These are phyloP conservation scores for Spheniscus humboldti DNA, from an alignment of 2,797 vertebrate species.

Conservation along the genomic window DNA sequence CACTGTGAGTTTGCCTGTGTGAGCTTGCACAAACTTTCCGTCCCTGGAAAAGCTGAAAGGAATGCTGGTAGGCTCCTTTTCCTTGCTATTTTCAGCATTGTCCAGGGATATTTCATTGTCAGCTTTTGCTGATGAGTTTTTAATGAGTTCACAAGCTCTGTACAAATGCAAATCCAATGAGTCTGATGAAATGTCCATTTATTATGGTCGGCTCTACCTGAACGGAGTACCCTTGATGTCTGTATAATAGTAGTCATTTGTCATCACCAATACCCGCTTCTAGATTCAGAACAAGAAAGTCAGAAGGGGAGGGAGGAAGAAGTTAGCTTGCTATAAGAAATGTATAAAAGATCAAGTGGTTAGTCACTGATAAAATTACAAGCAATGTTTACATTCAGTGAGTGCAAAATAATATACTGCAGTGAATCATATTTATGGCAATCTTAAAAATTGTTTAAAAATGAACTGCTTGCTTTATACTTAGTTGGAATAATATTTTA, in stretches of 20 bases:
- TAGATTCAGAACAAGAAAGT: slow-evolving; percentile 75
- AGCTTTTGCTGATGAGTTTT: slow-evolving; percentile 66
- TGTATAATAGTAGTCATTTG: slow-evolving; percentile 99
- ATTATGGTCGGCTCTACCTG: slow-evolving; percentile 83
- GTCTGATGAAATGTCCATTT: slow-evolving; percentile 68
- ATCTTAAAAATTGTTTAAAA: background rate
- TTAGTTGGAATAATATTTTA: slow-evolving; percentile 58
- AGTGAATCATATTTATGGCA: slow-evolving; percentile 12
- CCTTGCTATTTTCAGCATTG: slow-evolving; percentile 70
- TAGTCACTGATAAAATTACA: slow-evolving; percentile 21
- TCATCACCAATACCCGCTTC: slow-evolving; percentile 96
- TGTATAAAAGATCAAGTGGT: slow-evolving; percentile 50
- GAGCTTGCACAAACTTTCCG: slow-evolving; percentile 69
- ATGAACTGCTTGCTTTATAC: slow-evolving; percentile 40
- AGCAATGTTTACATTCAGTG: background rate
- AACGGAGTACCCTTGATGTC: slow-evolving; percentile 98
- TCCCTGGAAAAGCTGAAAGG: slow-evolving; percentile 65
- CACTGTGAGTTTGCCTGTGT: slow-evolving; percentile 49
- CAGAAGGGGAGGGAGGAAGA: slow-evolving; percentile 50
- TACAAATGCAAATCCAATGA: slow-evolving; percentile 66
- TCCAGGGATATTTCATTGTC: slow-evolving; percentile 70
- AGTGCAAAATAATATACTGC: slow-evolving; percentile 35
- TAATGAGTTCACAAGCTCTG: slow-evolving; percentile 67
- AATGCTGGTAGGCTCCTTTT: slow-evolving; percentile 64
- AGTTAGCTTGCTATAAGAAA: slow-evolving; percentile 62